A percentile compares a stretch with the other conserved stretches of the same genome.
These are phyloP conservation scores for Myrmecobius fasciatus DNA, from an alignment of 2,113 vertebrate species.

Conservation along the genomic window DNA sequence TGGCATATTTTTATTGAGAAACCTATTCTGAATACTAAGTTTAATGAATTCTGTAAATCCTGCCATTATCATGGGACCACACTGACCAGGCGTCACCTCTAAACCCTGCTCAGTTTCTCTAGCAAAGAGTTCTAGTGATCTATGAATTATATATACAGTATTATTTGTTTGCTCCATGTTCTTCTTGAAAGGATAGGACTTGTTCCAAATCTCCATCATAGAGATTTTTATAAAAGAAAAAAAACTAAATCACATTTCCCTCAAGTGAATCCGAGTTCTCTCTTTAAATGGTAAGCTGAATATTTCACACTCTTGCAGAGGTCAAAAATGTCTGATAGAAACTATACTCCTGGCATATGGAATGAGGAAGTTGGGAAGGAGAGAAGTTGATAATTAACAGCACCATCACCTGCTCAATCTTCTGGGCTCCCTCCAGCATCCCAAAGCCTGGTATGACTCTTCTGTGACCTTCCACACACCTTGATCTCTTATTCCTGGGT, in stretches of 20 bases:
- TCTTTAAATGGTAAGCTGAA: not conserved
- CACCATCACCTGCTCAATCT: not conserved
- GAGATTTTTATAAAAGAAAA: not conserved
- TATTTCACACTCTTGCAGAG: conserved; percentile 9
- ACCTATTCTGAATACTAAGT: not conserved
- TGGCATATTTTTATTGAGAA: not conserved
- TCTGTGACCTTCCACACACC: not conserved
- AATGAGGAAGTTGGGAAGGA: not conserved
- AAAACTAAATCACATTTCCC: conserved; percentile 15
- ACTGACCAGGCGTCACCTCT: not conserved
- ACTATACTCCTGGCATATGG: not conserved
- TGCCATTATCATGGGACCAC: not conserved
- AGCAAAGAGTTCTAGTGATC: not conserved
- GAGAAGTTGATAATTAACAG: not conserved
- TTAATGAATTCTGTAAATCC: not conserved
- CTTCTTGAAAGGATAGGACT: not conserved
- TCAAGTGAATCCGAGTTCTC: not conserved
- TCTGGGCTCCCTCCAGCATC: not conserved
- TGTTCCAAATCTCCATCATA: not conserved
- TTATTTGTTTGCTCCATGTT: not conserved
- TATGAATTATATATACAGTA: not conserved
- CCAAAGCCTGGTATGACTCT: not conserved
- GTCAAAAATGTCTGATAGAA: not conserved
- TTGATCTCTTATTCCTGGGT: not conserved
- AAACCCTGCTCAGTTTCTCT: not conserved